Percentiles rank a stretch among this genome's conserved stretches.
Evolutionary conservation across 2,113 vertebrate species (phyloP).

Genomic region (Alouatta palliata): DNA sequence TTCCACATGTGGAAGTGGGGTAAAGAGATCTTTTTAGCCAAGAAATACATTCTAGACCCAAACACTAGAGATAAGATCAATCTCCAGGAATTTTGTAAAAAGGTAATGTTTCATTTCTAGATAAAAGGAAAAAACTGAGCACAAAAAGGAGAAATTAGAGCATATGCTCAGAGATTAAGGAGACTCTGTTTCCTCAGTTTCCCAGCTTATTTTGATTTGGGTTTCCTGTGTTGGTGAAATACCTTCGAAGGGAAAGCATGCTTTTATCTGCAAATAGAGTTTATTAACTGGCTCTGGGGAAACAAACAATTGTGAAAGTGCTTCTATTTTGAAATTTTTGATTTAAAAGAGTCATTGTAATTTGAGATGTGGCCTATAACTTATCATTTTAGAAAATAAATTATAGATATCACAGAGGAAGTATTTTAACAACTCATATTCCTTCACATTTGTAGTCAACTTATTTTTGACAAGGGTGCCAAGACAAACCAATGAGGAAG

Average conservation of each 20-base stretch:
- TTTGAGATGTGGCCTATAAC: background rate
- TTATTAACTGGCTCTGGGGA: background rate
- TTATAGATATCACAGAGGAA: background rate
- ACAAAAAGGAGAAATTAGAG: background rate
- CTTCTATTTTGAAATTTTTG: background rate
- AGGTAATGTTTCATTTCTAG: background rate
- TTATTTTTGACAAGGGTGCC: background rate
- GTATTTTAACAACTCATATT: background rate
- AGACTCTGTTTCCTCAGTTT: background rate
- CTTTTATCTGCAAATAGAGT: background rate
- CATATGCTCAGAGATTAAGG: background rate
- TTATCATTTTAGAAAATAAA: conserved; percentile 27
- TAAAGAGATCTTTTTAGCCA: conserved; percentile 43
- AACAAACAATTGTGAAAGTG: background rate
- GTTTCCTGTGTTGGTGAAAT: background rate
- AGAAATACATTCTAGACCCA: background rate
- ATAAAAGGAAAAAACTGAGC: background rate
- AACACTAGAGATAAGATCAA: background rate
- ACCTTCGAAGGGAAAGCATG: background rate
- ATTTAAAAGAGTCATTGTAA: conserved; percentile 35
- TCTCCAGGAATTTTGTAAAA: conserved; percentile 1
- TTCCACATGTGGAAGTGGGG: background rate
- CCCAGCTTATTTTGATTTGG: background rate
- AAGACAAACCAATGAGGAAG: conserved; percentile 11
- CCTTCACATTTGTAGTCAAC: background rate